Conservation (phyloP, 2,113 vertebrate species). For the Boleophthalmus pectinirostris region DNA sequence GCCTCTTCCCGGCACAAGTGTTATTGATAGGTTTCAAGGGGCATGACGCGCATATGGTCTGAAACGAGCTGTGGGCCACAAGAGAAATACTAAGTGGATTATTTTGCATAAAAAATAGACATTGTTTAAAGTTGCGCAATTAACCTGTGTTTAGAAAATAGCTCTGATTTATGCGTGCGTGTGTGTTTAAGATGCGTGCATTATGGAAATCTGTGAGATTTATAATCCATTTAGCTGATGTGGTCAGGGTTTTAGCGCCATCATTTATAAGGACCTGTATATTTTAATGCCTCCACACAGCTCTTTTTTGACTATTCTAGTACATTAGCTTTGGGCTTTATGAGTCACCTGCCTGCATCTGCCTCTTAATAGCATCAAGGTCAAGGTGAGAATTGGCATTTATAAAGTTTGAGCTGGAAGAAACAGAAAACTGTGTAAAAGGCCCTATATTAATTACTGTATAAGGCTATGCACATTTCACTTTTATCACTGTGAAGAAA, state of each 20-base stretch:
- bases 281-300: conserved; percentile 89
- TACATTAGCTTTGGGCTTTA: conserved; percentile 89
- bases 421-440: conserved; percentile 60
- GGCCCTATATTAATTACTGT: conserved; percentile 41
- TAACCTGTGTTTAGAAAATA: conserved; percentile 99
- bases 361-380: conserved; percentile 72
- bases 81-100: conserved; percentile 97
- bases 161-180: conserved; percentile 92
- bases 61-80: conserved; percentile 69
- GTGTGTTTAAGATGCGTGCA: conserved; percentile 94
- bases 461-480: conserved; percentile 14
- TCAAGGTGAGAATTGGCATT: conserved; percentile 87
- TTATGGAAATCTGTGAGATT: conserved; percentile 98
- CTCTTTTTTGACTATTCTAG: conserved; percentile 82
- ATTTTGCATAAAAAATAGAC: conserved; percentile 98
- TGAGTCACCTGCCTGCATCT: conserved; percentile 78
- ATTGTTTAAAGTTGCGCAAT: conserved; percentile 91
- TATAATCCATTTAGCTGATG: conserved; percentile 99
- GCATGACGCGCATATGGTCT: conserved; percentile 75
- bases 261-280: conserved; percentile 96
- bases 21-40: conserved; percentile 93
- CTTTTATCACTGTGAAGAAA: conserved; percentile 10
- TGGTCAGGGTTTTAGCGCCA: conserved; percentile 91
- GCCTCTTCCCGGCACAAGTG: conserved; percentile 77
- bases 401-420: conserved; percentile 82